Conservation (phyloP, 1,140 invertebrate genomes). For the Limonius californicus region DNA sequence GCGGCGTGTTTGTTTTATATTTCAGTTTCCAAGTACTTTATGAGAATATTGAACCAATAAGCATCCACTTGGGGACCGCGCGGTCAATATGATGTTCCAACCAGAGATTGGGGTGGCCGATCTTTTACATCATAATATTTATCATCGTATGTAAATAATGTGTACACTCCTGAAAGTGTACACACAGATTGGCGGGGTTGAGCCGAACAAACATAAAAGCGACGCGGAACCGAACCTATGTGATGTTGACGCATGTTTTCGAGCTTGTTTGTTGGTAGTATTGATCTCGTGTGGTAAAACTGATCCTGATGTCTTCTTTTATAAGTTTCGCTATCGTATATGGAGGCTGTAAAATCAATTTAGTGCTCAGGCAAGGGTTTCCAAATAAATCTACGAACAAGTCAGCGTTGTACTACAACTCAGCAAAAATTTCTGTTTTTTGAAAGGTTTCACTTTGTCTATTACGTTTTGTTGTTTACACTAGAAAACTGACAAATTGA, state of each 20-base stretch:
- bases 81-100: neutral
- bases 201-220: conserved; percentile 10
- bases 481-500: too few relatives aligned
- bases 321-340: conserved; percentile 7
- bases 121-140: conserved; percentile 44
- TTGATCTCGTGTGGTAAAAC: conserved; percentile 34
- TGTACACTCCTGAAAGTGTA: conserved; percentile 20
- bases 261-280: conserved; percentile 40
- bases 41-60: conserved; percentile 19
- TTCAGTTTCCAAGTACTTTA: conserved; percentile 13
- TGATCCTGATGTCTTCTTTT: conserved; percentile 12
- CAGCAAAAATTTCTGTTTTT: too few relatives aligned
- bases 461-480: too few relatives aligned
- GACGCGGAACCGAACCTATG: conserved; percentile 19
- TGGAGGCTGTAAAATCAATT: neutral
- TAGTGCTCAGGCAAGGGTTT: neutral
- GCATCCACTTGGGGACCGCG: neutral
- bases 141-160: conserved; percentile 40
- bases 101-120: conserved; percentile 27
- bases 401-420: too few relatives aligned
- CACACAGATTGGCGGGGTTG: conserved; percentile 19
- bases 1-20: neutral
- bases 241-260: conserved; percentile 45
- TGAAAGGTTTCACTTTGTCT: too few relatives aligned
- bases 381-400: neutral